Evolutionary conservation across 2,113 vertebrate species (phyloP), one percentile per base, ranked within the genome.

Genomic region (Varanus salvator): DNA sequence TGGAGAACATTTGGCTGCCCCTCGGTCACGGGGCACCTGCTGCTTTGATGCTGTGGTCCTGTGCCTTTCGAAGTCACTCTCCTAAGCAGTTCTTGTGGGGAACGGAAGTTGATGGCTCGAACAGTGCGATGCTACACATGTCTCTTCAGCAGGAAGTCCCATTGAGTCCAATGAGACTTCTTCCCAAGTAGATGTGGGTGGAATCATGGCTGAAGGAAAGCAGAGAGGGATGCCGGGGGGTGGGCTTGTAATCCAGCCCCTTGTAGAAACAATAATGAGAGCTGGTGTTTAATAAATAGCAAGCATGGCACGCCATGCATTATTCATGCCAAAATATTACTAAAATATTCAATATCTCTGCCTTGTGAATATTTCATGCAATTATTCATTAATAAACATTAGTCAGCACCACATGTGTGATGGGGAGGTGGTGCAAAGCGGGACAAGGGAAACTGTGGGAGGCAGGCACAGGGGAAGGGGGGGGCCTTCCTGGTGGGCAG

Each of bases 321-420:
- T 90, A 90, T 90, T 85, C 88, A 90, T 90, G 88, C 48, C 75
- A 57, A 90, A 90, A 90, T 90, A 90, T 90, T 90, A 90, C 83
- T 90, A 85, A 90, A 90, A 90, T 90, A 90, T 90, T 90, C 88
- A 90, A 60, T 90, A 90, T 90, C 48, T 29, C 75, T 15, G 60
- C n/a, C 83, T 90, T 52, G 74, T 90, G 88, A 90, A 90, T 90
- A 90, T 90, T 90, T 90, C 88, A 90, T 90, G 83, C 83, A 90
- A 90, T 90, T 90, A 85, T 85, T 85, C 88, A 90, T 90, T 90
- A 90, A 90, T 90, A 90, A 85, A 77, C 88, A 84, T 90, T 90
- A 80, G 75, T 80, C 75, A 69, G 88, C n/a, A 57, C 60, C 60
- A 23, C 52, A 69, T 38, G 60, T 29, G 81, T 19, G 81, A 84